Conservation (phyloP, 1,140 invertebrate species). For the Achroia grisella region DNA sequence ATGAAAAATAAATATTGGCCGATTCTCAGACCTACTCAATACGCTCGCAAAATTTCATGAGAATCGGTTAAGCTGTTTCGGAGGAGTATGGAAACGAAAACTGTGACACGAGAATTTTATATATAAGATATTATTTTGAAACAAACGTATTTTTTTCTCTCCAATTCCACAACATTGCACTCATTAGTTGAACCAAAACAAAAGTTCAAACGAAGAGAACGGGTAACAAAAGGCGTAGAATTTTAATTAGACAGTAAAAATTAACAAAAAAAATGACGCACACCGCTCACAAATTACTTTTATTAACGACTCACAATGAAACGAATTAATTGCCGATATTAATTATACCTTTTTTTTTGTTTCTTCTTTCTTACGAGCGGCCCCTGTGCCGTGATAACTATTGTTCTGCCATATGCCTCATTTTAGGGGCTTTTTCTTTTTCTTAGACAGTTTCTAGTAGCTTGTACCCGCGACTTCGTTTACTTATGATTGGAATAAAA, state of each 20-base stretch:
- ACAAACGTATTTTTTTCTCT: too few relatives aligned
- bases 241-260: constrained; percentile 11
- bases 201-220: constrained; percentile 22
- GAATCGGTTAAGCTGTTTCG: too few relatives aligned
- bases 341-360: constrained; percentile 58
- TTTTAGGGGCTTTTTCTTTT: constrained; percentile 19
- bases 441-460: too few relatives aligned
- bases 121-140: too few relatives aligned
- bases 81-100: too few relatives aligned
- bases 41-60: too few relatives aligned
- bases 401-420: constrained; percentile 35
- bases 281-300: constrained; percentile 34
- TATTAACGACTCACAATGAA: constrained; percentile 45
- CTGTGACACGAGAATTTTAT: too few relatives aligned
- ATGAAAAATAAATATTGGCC: too few relatives aligned
- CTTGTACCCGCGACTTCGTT: too few relatives aligned
- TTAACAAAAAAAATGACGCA: constrained; percentile 33
- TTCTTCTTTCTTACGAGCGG: constrained; percentile 21
- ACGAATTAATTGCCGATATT: constrained; percentile 60
- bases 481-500: too few relatives aligned
- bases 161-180: too few relatives aligned
- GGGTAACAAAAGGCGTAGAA: constrained; percentile 6
- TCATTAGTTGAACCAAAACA: constrained; percentile 15
- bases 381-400: constrained; percentile 13
- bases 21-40: too few relatives aligned